A percentile compares a stretch with the other conserved stretches of the same genome.
phyloP scores from a whole-genome alignment of 2,797 vertebrate species.

The Kryptopterus vitreolus region DNA sequence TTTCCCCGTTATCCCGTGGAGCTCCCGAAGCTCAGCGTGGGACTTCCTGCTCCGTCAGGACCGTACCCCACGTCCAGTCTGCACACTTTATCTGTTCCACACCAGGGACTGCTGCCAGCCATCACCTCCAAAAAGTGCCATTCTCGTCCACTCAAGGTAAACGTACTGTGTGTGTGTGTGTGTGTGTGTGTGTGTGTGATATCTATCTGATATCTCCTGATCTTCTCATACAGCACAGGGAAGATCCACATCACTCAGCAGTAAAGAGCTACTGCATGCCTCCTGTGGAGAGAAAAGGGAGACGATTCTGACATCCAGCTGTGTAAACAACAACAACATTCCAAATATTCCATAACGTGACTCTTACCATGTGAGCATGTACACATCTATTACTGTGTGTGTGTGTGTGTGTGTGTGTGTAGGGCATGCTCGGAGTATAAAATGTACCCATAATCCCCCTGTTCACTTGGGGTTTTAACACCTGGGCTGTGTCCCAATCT shows the following conservation, averaged over 20 bases:
- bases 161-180: neutral
- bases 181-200: neutral
- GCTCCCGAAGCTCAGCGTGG: conserved; percentile 74
- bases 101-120: conserved; percentile 63
- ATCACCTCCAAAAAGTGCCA: conserved; percentile 74
- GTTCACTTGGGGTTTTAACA: neutral
- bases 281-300: conserved; percentile 70
- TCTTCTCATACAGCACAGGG: conserved; percentile 74
- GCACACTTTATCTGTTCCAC: conserved; percentile 63
- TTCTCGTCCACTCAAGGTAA: conserved; percentile 76
- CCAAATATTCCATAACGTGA: neutral
- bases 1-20: conserved; percentile 61
- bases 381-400: neutral
- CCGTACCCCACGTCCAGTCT: conserved; percentile 66
- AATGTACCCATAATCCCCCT: neutral
- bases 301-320: conserved; percentile 65
- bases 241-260: conserved; percentile 66
- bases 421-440: neutral
- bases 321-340: neutral
- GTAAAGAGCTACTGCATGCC: conserved; percentile 77
- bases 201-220: too few species aligned
- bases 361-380: too few species aligned
- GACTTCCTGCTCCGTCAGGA: conserved; percentile 64
- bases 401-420: too few species aligned
- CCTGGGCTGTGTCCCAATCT: neutral